Base-by-base conservation (phyloP, 2,888 invertebrate species). In the Sphaerophoria rueppellii region DNA sequence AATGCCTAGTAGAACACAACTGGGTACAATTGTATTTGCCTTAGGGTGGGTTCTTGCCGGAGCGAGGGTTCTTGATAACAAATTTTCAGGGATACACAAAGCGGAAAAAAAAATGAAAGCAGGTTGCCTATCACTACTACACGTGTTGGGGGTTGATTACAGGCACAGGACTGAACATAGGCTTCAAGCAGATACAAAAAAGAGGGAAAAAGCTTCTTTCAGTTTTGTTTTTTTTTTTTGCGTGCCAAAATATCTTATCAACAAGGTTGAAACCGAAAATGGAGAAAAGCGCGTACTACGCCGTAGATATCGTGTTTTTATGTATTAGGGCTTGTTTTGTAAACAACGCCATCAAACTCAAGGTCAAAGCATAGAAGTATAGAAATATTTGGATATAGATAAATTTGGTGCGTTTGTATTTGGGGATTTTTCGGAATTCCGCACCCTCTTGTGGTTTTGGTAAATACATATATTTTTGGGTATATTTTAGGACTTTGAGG, bases 291-390 rank as follows among this genome's bases (percentile, higher is more conserved):
- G 72, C 61, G 72, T 60, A 52, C 61, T 60, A 54, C 72, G 72
- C 52, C 61, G 72, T 50, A 60, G 50, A 61, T 40, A 54, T 54
- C 24, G 52, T 57, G 48, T 34, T 14, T 63, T 50, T 63, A 55
- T 70, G 54, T 74, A 71, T 81, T 67, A 16, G 73, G 70, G 67
- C 75, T 80, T 83, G 80, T 79, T 83, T 83, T 72, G 75, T 83
- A 75, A 80, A 85, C 80, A 85, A 63, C 52, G 73, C 52, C 67
- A 70, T 58, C 57, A 46, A 32, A 58, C 76, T 81, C 85, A 85
- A 85, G 85, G 85, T 85, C 85, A 70, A 40, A 77, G 73, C 63
- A 63, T 69, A 82, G 73, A 79, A 24, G 24, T 12, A 52, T 6
- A 52, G 4, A 16, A 58, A 12, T 6, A 14, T 3, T 43, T 35